Conservation (phyloP, 2,888 invertebrate species). For the Rotaria socialis region DNA sequence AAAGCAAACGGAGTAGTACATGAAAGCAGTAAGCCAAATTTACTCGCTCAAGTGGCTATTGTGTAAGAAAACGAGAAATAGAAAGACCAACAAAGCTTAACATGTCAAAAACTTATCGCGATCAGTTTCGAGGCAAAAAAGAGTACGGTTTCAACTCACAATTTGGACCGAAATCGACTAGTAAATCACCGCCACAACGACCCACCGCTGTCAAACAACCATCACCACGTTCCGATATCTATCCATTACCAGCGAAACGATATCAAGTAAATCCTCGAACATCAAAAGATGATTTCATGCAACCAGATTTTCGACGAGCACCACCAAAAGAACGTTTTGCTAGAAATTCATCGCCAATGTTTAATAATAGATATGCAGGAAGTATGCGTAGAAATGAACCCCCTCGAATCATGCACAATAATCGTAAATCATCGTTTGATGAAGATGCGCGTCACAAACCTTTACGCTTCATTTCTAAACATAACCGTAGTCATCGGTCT, state of each 20-base stretch:
- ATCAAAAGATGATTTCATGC: background rate
- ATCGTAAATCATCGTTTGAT: background rate
- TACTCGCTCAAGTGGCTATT: background rate
- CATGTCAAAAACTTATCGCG: background rate
- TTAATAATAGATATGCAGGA: background rate
- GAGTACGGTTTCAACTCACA: background rate
- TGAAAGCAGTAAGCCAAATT: background rate
- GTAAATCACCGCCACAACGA: background rate
- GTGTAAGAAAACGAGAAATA: background rate
- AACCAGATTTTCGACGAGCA: background rate
- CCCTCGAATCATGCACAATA: background rate
- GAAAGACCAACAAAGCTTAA: background rate
- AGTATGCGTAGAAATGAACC: background rate
- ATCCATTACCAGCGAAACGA: background rate
- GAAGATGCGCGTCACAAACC: background rate
- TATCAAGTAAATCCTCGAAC: background rate
- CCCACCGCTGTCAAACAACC: too few species aligned
- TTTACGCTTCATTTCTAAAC: background rate
- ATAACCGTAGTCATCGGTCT: background rate
- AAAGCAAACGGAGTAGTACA: too few species aligned
- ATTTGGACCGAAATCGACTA: background rate
- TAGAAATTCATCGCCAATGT: background rate
- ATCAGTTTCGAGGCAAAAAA: background rate
- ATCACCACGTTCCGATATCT: background rate
- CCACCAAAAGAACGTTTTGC: background rate